A percentile compares a stretch with the other conserved stretches of the same genome.
Evolutionary conservation across 2,888 invertebrate genomes (phyloP).

Genomic region (Creontiades dilutus): DNA sequence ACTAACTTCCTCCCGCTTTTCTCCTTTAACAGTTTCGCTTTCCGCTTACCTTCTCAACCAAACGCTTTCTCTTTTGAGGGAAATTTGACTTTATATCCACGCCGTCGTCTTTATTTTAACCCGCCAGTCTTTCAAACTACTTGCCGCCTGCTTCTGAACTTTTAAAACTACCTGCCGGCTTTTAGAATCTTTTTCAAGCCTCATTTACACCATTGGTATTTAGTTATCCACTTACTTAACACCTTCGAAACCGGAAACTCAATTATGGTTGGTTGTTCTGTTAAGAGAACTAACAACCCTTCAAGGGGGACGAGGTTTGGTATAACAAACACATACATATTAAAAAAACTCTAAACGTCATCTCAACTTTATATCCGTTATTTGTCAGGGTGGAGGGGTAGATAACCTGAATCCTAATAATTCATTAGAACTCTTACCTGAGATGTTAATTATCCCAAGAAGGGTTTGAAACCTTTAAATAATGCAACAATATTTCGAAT

Average conservation of each 20-base stretch:
- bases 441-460: too few relatives aligned
- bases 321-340: too few relatives aligned
- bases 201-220: constrained; percentile 11
- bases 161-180: neutral
- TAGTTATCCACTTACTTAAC: neutral
- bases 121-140: neutral
- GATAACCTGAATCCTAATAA: too few relatives aligned
- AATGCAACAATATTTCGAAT: too few relatives aligned
- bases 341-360: too few relatives aligned
- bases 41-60: constrained; percentile 44
- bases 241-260: neutral
- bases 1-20: constrained; percentile 45
- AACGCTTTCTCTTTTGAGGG: constrained; percentile 57
- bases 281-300: too few relatives aligned
- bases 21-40: constrained; percentile 42
- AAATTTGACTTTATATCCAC: constrained; percentile 59
- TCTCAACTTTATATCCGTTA: too few relatives aligned
- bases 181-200: neutral
- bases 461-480: too few relatives aligned
- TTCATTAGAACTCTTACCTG: too few relatives aligned
- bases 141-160: neutral
- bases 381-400: too few relatives aligned
- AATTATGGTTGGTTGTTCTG: neutral
- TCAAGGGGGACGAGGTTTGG: too few relatives aligned
- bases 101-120: neutral